Evolutionary conservation across 2,888 invertebrate species (phyloP).

Genomic region (Parascotia fuliginaria): DNA sequence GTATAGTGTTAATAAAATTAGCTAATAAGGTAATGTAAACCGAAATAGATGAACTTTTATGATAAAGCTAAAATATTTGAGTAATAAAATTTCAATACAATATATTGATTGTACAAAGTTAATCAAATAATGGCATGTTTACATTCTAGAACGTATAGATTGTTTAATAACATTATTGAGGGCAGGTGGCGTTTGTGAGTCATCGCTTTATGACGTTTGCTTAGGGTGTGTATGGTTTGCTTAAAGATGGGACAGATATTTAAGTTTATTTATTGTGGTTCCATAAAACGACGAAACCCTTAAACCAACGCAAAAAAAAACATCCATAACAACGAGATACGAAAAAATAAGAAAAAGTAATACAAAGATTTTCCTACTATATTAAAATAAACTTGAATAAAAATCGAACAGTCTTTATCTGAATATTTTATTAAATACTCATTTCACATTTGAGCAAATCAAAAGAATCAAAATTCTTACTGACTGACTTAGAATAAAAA

Average conservation of each 20-base stretch:
- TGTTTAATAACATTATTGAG: conserved; percentile 52
- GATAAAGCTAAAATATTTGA: conserved; percentile 7
- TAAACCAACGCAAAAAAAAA: no score
- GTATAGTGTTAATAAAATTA: no score
- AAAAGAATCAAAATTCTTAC: no score
- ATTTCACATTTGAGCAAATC: no score
- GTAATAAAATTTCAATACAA: conserved; percentile 40
- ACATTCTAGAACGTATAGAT: conserved; percentile 33
- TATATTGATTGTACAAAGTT: conserved; percentile 35
- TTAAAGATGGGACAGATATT: background rate
- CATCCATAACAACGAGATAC: no score
- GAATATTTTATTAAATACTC: no score
- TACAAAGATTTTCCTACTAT: no score
- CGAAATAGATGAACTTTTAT: conserved; percentile 6
- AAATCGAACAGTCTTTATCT: no score
- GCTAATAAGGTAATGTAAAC: background rate
- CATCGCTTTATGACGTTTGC: conserved; percentile 46
- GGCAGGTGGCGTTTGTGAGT: conserved; percentile 57
- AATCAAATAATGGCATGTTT: conserved; percentile 50
- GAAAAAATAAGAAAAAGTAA: no score
- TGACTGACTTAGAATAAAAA: no score
- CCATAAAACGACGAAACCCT: no score
- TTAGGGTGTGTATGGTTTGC: conserved; percentile 29
- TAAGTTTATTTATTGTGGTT: background rate
- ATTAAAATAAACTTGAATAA: no score